Evolutionary conservation across 2,113 vertebrate genomes (phyloP), one percentile per base, ranked within the genome.

Genomic region (Castor canadensis): DNA sequence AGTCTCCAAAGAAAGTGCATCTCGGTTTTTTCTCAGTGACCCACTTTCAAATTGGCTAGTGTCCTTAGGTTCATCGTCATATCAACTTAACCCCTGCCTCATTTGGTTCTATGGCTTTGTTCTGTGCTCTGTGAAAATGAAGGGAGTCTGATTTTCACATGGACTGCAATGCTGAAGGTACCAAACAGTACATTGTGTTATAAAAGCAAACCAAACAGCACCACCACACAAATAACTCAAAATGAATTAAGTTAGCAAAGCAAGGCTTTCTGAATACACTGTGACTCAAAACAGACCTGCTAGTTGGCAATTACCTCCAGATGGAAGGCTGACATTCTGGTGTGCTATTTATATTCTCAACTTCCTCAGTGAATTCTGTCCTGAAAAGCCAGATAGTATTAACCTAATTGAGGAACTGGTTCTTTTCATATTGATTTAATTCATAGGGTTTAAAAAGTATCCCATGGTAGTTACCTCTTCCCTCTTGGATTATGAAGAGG

Each of bases 211-310:
- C 43, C 47, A 93, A 86, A 84, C 45, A 92, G 71, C 26, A 62
- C 32, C 24, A 64, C 73, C 71, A 54, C 71, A 43, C 28, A 93
- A 79, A 84, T 75, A 75, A 84, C 38, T 92, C 49, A 93, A 94
- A 45, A 69, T 89, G 86, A 92, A 95, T 90, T 93, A 88, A 92
- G 35, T 93, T 92, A 84, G 85, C 60, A 92, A 95, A 95, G 67
- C 81, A 35, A 66, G 17, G 11, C 91, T 97, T 96, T 91, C 54
- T 79, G 58, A 92, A 66, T 35, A 47, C 56, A 56, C 0, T 26
- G 60, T 93, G 87, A 95, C 38, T 89, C 76, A 81, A 67, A 66
- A 28, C 81, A 88, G 84, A 80, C 30, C 43, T 77, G 43, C 56
- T 89, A 62, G 71, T 87, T 94, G 77, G 67, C 22, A 38, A 26